Percentiles rank a stretch among this genome's conserved stretches.
phyloP scores from a whole-genome alignment of 1,140 invertebrate genomes.

The Rhizoglyphus robini region DNA sequence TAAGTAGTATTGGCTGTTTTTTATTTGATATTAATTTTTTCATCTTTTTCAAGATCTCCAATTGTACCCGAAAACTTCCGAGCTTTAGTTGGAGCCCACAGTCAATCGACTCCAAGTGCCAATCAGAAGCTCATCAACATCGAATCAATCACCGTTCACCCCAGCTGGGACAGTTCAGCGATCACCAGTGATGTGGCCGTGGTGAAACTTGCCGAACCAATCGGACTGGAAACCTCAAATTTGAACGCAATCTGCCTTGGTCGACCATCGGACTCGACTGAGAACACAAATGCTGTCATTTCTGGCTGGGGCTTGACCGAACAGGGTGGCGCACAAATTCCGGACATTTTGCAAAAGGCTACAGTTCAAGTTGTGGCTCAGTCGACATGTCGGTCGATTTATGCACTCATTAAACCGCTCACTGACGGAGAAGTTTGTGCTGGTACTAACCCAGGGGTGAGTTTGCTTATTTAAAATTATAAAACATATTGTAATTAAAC shows the following conservation, averaged over 20 bases:
- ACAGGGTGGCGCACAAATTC: neutral
- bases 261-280: neutral
- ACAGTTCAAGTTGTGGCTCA: neutral
- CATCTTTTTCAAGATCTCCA: neutral
- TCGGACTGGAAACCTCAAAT: neutral
- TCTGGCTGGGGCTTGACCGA: constrained; percentile 9
- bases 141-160: neutral
- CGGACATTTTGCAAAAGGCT: constrained; percentile 1
- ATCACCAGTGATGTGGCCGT: constrained; percentile 7
- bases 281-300: neutral
- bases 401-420: neutral
- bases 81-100: neutral
- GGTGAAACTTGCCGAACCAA: neutral
- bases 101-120: neutral
- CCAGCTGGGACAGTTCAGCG: neutral
- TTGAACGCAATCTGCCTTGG: constrained; percentile 3
- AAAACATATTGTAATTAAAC: neutral
- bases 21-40: neutral
- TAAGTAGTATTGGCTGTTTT: too few species aligned
- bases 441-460: neutral
- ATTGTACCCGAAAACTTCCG: neutral
- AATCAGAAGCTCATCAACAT: neutral
- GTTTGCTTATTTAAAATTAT: neutral
- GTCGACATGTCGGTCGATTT: neutral
- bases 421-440: neutral